These are phyloP conservation scores for Bombylius discolor DNA, from an alignment of 2,888 invertebrate genomes.

Conservation along the genomic window DNA sequence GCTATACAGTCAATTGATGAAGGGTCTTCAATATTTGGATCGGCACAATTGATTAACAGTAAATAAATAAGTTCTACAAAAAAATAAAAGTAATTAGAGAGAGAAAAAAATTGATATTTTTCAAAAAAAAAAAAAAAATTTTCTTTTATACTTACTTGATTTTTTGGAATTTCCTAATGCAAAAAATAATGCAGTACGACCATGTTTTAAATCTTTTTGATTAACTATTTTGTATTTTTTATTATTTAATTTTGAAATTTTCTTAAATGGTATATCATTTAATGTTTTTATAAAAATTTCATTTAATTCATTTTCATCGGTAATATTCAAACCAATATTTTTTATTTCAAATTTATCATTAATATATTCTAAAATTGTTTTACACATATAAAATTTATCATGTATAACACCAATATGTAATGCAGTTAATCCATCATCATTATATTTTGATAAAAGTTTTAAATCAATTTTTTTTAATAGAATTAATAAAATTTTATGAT, in stretches of 20 bases:
- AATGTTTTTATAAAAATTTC: neutral
- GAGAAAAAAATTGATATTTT: no score
- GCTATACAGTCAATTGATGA: no score
- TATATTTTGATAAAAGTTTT: constrained; percentile 1
- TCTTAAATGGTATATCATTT: neutral
- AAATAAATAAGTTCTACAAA: no score
- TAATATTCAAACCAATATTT: neutral
- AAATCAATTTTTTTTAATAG: neutral
- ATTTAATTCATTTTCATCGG: constrained; percentile 8
- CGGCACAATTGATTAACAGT: no score
- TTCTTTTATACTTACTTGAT: no score
- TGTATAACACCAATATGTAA: constrained; percentile 3
- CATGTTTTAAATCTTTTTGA: constrained; percentile 5
- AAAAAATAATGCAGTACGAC: constrained; percentile 8
- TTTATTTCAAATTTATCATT: constrained; percentile 5
- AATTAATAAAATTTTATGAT: constrained; percentile 11
- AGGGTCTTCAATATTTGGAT: no score
- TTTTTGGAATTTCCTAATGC: neutral
- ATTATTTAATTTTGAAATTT: neutral
- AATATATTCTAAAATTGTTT: constrained; percentile 3
- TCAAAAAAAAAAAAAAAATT: no score
- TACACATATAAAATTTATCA: constrained; percentile 4
- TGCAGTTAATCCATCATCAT: constrained; percentile 7
- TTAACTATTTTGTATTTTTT: constrained; percentile 6
- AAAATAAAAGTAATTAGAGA: no score